Base-by-base conservation (phyloP, 2,888 invertebrate species). In the Sympetrum striolatum region DNA sequence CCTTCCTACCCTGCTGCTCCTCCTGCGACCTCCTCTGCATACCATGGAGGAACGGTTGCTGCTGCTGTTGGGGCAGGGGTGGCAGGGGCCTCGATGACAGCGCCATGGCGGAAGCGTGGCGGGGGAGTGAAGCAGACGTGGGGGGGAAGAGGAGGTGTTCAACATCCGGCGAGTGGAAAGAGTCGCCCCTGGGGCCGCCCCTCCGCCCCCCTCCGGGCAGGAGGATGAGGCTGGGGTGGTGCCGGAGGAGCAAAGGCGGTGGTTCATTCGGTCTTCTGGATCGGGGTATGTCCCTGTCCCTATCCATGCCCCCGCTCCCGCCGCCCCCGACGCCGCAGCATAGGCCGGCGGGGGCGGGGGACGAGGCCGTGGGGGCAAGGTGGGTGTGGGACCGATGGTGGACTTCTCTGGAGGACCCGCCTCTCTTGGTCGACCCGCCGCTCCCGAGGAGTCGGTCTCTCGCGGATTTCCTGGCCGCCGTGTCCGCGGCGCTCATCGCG, bases 71-170 rank as follows among this genome's bases (percentile, higher is more conserved):
- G 64, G 86, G 86, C 0, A 86, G 86, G 86, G 86, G 86, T 37
- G 86, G 86, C 37, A 86, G 37, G 14, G 86, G 86, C 86, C 86
- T 60, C 22, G 86, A 86, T 25, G 86, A 86, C 37, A 86, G 60
- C 86, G 86, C 86, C 86, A 86, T 86, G 8, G 86, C 86, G 22
- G 86, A 86, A 2, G 86, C 86, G 60, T 86, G 86, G 86, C 86
- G 86, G 37, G 86, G 86, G 31, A 86, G 86, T 22, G 86, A 86
- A 60, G 86, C 58, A 31, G 86, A 86, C 37, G 86, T 60, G 3
- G 86, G 86, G 0, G 95, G 95, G 91, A 95, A 95, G 91, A 95
- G 95, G 92, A 95, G 93, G 92, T 95, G 95, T 92, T 95, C 95
- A 92, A 95, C 95, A 93, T 95, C 95, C 91, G 95, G 94, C 90